Evolutionary conservation across 2,797 vertebrate species (phyloP).

Genomic region (Alfaro cultratus): DNA sequence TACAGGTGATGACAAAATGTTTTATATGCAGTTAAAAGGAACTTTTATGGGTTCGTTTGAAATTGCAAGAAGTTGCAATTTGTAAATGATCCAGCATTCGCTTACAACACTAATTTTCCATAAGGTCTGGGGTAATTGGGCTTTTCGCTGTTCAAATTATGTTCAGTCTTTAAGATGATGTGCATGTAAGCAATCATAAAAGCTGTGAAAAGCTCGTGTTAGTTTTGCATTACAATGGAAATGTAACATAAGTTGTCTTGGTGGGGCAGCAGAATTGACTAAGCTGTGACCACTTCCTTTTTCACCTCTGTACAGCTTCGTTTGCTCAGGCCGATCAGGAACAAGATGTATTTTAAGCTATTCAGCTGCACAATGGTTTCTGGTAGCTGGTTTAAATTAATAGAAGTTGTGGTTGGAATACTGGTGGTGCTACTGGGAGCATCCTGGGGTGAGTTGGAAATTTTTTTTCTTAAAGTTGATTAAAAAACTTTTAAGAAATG

Average conservation of each 20-base stretch:
- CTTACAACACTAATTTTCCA: background rate
- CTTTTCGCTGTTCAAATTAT: background rate
- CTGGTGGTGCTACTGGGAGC: background rate
- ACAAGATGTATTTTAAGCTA: background rate
- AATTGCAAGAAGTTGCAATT: background rate
- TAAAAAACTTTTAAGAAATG: background rate
- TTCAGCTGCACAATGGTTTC: background rate
- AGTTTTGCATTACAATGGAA: background rate
- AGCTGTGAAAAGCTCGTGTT: background rate
- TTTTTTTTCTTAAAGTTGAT: background rate
- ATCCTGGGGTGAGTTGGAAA: background rate
- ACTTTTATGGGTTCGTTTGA: background rate
- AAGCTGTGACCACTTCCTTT: background rate
- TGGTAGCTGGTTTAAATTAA: background rate
- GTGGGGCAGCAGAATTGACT: background rate
- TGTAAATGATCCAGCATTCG: background rate
- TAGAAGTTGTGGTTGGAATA: background rate
- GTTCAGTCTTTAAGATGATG: background rate
- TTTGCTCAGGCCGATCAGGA: background rate
- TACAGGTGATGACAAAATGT: background rate
- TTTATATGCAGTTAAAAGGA: background rate
- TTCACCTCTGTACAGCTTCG: accelerated
- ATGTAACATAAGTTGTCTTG: background rate
- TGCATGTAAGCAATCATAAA: background rate
- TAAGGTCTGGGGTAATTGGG: background rate